Percentiles rank a stretch among this genome's conserved stretches.
phyloP scores from a whole-genome alignment of 2,113 vertebrate genomes.

The Cheilinus undulatus region DNA sequence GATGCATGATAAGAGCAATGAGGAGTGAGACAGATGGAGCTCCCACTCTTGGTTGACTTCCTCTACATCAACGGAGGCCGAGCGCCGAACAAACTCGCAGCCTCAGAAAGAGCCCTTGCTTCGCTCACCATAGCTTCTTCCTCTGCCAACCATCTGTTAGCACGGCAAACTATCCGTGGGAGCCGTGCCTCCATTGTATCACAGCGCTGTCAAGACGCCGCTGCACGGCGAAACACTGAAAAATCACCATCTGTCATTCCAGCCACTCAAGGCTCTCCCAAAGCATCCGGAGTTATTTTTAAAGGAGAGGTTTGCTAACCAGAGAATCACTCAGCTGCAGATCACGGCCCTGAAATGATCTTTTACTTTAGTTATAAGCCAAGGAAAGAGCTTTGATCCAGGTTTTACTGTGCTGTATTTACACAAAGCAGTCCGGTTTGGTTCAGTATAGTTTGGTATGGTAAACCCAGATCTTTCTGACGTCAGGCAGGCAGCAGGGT shows the following conservation, averaged over 20 bases:
- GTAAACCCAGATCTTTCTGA: too few species aligned
- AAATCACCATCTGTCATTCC: slow-evolving; percentile 62
- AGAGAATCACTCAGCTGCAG: not conserved
- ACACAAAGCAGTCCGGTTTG: too few species aligned
- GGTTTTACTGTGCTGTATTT: not conserved
- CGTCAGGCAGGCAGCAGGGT: too few species aligned
- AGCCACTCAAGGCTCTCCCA: slow-evolving; percentile 8
- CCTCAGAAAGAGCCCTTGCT: slow-evolving; percentile 41
- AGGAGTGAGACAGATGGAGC: slow-evolving; percentile 74
- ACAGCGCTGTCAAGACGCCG: slow-evolving; percentile 56
- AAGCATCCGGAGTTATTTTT: not conserved
- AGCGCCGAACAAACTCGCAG: slow-evolving; percentile 48
- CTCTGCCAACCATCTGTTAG: slow-evolving; percentile 70
- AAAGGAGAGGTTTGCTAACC: slow-evolving; percentile 2
- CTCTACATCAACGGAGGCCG: slow-evolving; percentile 46
- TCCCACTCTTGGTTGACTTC: slow-evolving; percentile 67
- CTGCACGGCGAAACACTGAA: slow-evolving; percentile 56
- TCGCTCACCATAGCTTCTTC: slow-evolving; percentile 39
- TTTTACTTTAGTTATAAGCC: not conserved
- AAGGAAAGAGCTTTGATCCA: not conserved
- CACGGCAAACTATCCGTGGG: slow-evolving; percentile 50
- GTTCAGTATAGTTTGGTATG: too few species aligned
- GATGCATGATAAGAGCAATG: slow-evolving; percentile 57
- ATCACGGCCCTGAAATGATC: not conserved
- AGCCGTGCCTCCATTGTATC: slow-evolving; percentile 49